Conservation (phyloP, 2,888 invertebrate species). For the Cephus sareptanus region DNA sequence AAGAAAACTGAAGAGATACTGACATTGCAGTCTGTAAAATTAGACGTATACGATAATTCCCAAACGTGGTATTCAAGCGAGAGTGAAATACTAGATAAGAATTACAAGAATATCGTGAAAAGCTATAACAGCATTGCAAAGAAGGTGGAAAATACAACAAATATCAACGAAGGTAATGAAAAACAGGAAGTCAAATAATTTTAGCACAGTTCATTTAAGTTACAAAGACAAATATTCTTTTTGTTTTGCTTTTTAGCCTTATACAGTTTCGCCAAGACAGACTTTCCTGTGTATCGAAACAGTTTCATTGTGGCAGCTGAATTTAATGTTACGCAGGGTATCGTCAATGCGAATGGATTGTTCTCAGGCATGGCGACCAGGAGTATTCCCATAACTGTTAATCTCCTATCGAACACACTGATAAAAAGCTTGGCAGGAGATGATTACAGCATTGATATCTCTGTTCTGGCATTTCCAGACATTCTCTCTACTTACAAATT, state of each 20-base stretch:
- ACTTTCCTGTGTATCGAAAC: constrained; percentile 66
- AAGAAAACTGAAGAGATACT: constrained; percentile 13
- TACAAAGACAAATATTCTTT: not conserved
- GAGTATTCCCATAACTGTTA: constrained; percentile 69
- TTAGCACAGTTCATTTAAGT: not conserved
- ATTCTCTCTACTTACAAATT: constrained; percentile 21
- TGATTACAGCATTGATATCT: constrained; percentile 45
- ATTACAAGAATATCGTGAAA: constrained; percentile 38
- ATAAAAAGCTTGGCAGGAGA: constrained; percentile 46
- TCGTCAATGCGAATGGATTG: constrained; percentile 57
- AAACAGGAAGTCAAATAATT: not conserved
- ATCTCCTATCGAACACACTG: constrained; percentile 67
- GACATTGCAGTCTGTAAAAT: not conserved
- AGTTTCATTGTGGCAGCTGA: constrained; percentile 68
- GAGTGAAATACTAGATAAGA: constrained; percentile 28
- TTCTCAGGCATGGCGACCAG: constrained; percentile 70
- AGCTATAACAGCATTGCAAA: constrained; percentile 35
- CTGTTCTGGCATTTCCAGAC: constrained; percentile 48
- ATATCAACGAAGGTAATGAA: constrained; percentile 34
- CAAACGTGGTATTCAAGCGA: constrained; percentile 50
- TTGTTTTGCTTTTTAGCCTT: constrained; percentile 56
- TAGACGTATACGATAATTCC: constrained; percentile 54
- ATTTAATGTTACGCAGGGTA: constrained; percentile 51
- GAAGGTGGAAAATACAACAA: constrained; percentile 23
- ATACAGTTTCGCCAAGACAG: constrained; percentile 55